These are phyloP conservation scores for Bruchidius siliquastri DNA, from an alignment of 2,888 invertebrate species.

Conservation along the genomic window DNA sequence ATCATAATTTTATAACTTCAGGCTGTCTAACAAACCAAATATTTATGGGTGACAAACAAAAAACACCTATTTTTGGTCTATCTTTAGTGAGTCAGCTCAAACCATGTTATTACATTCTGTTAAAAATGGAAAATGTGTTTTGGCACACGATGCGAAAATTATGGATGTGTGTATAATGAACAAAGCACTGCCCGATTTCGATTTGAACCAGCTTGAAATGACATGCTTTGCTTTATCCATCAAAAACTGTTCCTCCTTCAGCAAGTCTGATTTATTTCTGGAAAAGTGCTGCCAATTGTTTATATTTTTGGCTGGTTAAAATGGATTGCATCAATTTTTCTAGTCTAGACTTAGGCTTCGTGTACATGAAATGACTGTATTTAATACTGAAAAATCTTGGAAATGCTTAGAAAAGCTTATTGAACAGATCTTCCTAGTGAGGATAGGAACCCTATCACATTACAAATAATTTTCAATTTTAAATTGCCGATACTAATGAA, in stretches of 20 bases:
- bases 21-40: background rate
- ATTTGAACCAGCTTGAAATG: background rate
- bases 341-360: background rate
- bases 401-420: too few relatives aligned
- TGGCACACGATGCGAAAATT: background rate
- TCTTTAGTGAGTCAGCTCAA: background rate
- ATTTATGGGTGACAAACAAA: background rate
- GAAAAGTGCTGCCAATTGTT: background rate
- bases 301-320: background rate
- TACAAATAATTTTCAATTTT: too few relatives aligned
- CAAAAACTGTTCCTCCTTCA: background rate
- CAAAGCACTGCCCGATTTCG: background rate
- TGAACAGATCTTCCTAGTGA: too few relatives aligned
- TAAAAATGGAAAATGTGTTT: background rate
- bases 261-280: background rate
- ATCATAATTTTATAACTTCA: background rate
- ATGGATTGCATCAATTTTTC: background rate
- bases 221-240: background rate
- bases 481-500: too few relatives aligned
- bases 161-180: background rate
- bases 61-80: background rate
- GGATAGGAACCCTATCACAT: too few relatives aligned
- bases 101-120: background rate
- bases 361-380: too few relatives aligned
- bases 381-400: too few relatives aligned